Evolutionary conservation across 2,888 invertebrate genomes (phyloP).

Genomic region (Caradrina kadenii): DNA sequence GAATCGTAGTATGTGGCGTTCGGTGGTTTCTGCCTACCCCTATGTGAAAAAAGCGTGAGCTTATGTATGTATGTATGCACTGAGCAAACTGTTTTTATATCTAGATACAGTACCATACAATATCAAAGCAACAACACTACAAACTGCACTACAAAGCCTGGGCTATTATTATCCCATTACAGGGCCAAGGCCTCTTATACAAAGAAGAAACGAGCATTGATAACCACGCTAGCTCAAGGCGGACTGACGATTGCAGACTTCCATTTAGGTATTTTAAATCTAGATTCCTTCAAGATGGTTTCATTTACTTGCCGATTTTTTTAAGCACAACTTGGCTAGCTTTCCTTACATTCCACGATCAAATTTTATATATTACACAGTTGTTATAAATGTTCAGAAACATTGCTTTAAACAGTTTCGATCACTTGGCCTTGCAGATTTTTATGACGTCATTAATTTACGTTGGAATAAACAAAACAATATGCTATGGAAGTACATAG

Average conservation of each 20-base stretch:
- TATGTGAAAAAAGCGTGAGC: no score
- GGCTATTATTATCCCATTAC: neutral
- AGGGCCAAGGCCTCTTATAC: neutral
- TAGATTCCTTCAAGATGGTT: neutral
- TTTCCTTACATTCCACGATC: conserved; percentile 33
- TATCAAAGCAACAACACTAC: no score
- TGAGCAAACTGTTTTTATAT: no score
- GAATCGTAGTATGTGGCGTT: no score
- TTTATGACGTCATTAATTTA: conserved; percentile 52
- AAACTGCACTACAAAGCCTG: neutral
- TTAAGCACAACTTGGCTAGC: conserved; percentile 10
- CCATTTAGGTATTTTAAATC: neutral
- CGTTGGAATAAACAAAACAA: conserved; percentile 26
- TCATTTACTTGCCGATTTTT: neutral
- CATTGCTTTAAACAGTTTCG: conserved; percentile 42
- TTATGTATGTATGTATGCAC: no score
- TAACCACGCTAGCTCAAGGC: neutral
- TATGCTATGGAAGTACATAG: conserved; percentile 10
- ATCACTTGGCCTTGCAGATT: conserved; percentile 60
- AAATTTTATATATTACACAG: conserved; percentile 55
- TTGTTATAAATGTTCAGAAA: conserved; percentile 50
- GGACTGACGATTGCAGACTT: neutral
- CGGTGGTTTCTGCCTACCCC: no score
- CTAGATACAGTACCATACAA: no score
- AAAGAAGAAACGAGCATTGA: neutral